Base-by-base conservation (phyloP, 2,888 invertebrate genomes). In the Disparrhopalites patrizii region DNA sequence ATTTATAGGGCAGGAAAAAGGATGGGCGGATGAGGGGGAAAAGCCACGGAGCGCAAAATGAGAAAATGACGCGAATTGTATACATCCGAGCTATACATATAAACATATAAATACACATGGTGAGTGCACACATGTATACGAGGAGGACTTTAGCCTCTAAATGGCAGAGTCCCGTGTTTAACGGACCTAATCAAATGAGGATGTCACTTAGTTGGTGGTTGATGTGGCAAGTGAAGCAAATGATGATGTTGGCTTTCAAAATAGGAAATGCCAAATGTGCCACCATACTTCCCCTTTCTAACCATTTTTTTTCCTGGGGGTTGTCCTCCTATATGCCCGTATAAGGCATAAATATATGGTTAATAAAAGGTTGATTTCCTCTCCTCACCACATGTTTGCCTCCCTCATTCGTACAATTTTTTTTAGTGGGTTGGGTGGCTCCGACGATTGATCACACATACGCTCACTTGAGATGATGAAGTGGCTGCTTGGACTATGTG, bases 391-490 rank as follows among this genome's bases (percentile, higher is more conserved):
- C n/a, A n/a, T n/a, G n/a, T n/a, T n/a, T n/a, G n/a, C n/a, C n/a
- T n/a, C n/a, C n/a, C n/a, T n/a, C n/a, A n/a, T 15, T 15, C n/a
- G n/a, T n/a, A n/a, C n/a, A n/a, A 28, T 57, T 55, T 33, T 33
- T 55, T 55, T 31, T 38, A 23, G 10, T 56, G 15, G 15, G 23
- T 56, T 56, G 33, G 40, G 25, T 30, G 13, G 58, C 43, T 28
- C 47, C 43, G 58, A 58, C 43, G 58, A 58, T 58, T 58, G 43
- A 43, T 43, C 43, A 58, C 30, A 25, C 43, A n/a, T n/a, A n/a
- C n/a, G n/a, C n/a, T n/a, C n/a, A 58, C 43, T 58, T 58, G 43
- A 56, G 18, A 18, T 56, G 57, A 30, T 43, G 58, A 58, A 58
- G 40, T 31, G 58, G 30, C 33, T 18, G 58, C 43, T 30, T 43